Base-by-base conservation (phyloP, 2,797 vertebrate species). In the Odontamblyopus lacepedii region DNA sequence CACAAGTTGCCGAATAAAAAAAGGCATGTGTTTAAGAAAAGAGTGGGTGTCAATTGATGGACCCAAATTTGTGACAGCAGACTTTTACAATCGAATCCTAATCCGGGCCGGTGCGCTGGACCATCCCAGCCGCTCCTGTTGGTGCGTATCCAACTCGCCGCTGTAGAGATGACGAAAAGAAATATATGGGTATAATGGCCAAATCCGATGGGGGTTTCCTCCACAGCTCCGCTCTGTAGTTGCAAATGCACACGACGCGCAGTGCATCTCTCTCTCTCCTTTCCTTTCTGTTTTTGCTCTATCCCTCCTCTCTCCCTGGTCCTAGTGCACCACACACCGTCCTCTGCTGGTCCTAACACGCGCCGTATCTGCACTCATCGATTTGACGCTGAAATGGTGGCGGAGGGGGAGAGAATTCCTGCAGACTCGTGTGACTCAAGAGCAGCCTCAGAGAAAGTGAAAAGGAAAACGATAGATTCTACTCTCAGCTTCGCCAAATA, bases 181-280 rank as follows among this genome's bases (percentile, higher is more conserved):
- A 88, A 90, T 88, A 87, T 88, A 91, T 88, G 89, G 88, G 81
- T 90, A 89, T 85, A 89, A 90, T 88, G 88, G 78, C 81, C 85
- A 90, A 85, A 92, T 92, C 86, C 89, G 81, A 86, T 77, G 83
- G 83, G 87, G 89, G 85, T 78, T 87, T 89, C 89, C 89, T 91
- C 79, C 86, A 85, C 85, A 76, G 91, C 88, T 83, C 80, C 72
- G 78, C 83, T 86, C 82, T 74, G 77, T 82, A 85, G 86, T 88
- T 87, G 87, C 89, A 78, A 67, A 81, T 77, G 83, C 84, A 79
- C 85, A 89, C 84, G 86, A 81, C 80, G 72, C 77, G 83, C 27
- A 60, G 55, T 59, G 16, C 80, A 80, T 88, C 89, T 91, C 83
- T 90, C 65, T 32, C 65, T 27, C 65, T 32, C 48, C 65, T 27